Evolutionary conservation across 2,113 vertebrate species (phyloP), one percentile per base, ranked within the genome.

Genomic region (Corydoras maculifer): DNA sequence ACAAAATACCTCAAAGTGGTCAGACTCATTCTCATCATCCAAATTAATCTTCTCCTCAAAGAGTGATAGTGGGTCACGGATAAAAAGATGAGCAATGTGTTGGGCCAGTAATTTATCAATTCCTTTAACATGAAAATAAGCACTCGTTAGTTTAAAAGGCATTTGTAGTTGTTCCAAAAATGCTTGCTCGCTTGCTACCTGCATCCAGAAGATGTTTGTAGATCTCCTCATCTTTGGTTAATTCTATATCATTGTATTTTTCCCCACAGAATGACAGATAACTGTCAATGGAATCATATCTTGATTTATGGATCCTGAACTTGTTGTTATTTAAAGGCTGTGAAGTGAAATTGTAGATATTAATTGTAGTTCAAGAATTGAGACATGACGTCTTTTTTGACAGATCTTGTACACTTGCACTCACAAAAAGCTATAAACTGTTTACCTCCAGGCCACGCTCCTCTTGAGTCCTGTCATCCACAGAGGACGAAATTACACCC

Each of bases 281-380:
- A 87, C 97, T 99, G 88, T 99, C 95, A 80, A 99, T 99, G 10
- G 97, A 99, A 81, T 99, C 97, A 31, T 98, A 99, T 79, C 97
- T 92, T 14, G 97, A 99, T 86, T 99, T 99, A 89, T 92, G 91
- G 83, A 99, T 99, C 84, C 91, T 90, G 86, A 92, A 99, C 78
- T 91, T 95, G 86, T 88, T 89, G 85, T 93, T 92, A 87, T 98
- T 97, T 84, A 99, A 83, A 9, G 95, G 95, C 97, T 99, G 86
- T 66, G 85, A 9, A 50, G 15, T 25, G 18, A 2, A 25, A 25
- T 25, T 25, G 18, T 25, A 25, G 18, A 25, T 25, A 25, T 25
- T 25, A 25, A 25, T 25, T 25, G 18, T 9, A 62, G 35, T 43
- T 43, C 7, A 43, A 43, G 35, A 43, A 43, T 43, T 4, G 4